Conservation (phyloP, 2,113 vertebrate genomes). For the Grallaria varia region DNA sequence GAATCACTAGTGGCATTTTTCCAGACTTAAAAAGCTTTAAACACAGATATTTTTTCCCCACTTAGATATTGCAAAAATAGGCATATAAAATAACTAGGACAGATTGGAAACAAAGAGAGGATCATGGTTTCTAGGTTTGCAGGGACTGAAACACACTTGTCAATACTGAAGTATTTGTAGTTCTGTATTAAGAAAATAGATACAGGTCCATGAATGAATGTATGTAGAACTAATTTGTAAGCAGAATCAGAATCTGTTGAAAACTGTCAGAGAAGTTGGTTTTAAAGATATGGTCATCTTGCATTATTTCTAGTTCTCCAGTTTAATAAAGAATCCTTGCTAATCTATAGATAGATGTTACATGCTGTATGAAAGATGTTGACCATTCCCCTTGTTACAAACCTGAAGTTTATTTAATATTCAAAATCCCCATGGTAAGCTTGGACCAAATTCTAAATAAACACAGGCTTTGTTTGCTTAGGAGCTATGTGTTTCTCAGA, state of each 20-base stretch:
- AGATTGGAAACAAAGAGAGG: background rate
- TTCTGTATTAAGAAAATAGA: background rate
- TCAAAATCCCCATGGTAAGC: background rate
- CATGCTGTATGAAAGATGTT: background rate
- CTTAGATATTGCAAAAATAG: background rate
- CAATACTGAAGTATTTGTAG: background rate
- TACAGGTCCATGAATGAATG: rapidly evolving
- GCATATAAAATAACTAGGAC: background rate
- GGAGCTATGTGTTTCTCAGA: background rate
- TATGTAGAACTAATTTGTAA: background rate
- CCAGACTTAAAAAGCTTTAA: background rate
- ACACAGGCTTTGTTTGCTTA: background rate
- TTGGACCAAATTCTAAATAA: background rate
- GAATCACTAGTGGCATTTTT: background rate
- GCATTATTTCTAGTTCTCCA: background rate
- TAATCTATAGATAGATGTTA: background rate
- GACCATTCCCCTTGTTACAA: background rate
- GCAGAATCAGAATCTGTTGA: background rate
- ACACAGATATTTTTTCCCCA: background rate
- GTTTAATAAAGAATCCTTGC: background rate
- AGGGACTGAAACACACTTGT: background rate
- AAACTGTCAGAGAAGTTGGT: background rate
- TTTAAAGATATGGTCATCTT: background rate
- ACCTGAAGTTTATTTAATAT: background rate
- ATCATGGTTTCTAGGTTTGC: background rate